Base-by-base conservation (phyloP, 2,113 vertebrate genomes). In the Rhagologus leucostigma region DNA sequence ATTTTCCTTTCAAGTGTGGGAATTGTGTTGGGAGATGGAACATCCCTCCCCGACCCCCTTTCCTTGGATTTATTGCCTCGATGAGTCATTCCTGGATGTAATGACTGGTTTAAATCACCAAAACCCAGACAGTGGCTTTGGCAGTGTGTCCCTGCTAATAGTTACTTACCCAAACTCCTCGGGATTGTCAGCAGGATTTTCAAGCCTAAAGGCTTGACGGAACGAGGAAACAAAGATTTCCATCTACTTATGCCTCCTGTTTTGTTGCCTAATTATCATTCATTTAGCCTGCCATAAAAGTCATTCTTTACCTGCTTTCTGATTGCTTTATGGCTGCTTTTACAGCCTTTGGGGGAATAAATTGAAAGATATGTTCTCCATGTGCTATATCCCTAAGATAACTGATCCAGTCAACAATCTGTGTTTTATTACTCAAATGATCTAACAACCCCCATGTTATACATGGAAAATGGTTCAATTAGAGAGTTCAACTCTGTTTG, bases 261-360 rank as follows among this genome's bases (percentile, higher is more conserved):
- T 91, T 96, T 80, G 91, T 81, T 91, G 69, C 67, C 92, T 95
- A 94, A 96, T 96, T 97, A 84, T 82, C 82, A 89, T 96, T 96
- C 95, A 91, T 93, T 93, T 91, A 87, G 73, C 76, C 33, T 94
- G 42, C 80, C 27, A 55, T 95, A 83, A 88, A 87, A 87, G 69
- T 89, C 5, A 6, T 95, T 89, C 85, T 90, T 92, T 87, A 86
- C 93, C 95, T 93, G 79, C 88, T 76, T 94, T 97, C 87, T 94
- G 86, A 97, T 96, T 96, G 90, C 90, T 96, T 96, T 95, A 93
- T 89, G 53, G 59, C 77, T 94, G 56, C 84, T 96, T 97, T 95
- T 92, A 95, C 53, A 80, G 87, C 81, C 93, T 85, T 90, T 78
- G 91, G 92, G 94, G 81, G 60, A 93, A 95, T 56, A 70, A 95